These are phyloP conservation scores for Caradrina kadenii DNA, from an alignment of 2,888 invertebrate genomes.

Conservation along the genomic window DNA sequence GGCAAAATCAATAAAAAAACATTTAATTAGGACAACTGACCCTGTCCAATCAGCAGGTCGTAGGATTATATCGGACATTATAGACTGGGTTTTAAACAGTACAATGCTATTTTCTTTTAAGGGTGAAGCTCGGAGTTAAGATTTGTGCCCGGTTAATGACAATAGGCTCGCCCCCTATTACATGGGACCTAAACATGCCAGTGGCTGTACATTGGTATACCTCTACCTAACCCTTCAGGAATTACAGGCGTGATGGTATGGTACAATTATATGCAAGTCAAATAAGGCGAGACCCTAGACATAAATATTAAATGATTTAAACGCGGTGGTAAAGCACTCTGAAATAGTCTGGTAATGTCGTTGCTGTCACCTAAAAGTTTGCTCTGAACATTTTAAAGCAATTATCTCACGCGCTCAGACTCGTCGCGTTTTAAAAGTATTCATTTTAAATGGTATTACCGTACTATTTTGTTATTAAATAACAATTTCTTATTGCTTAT, in stretches of 20 bases:
- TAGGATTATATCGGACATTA: slow-evolving; percentile 7
- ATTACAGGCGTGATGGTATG: too few relatives aligned
- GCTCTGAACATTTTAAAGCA: slow-evolving; percentile 52
- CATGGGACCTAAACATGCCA: too few relatives aligned
- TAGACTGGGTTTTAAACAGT: slow-evolving; percentile 13
- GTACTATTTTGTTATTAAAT: slow-evolving; percentile 30
- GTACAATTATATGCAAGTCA: slow-evolving; percentile 15
- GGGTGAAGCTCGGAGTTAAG: too few relatives aligned
- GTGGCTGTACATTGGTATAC: too few relatives aligned
- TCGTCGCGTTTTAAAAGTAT: slow-evolving; percentile 37
- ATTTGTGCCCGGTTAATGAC: too few relatives aligned
- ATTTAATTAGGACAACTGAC: slow-evolving; percentile 3
- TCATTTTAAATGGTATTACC: slow-evolving; percentile 31
- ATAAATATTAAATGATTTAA: slow-evolving; percentile 52
- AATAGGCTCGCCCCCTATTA: too few relatives aligned
- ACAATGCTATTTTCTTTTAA: slow-evolving; percentile 16
- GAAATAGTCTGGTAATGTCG: slow-evolving; percentile 39
- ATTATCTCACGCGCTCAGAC: slow-evolving; percentile 48
- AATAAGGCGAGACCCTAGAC: slow-evolving; percentile 35
- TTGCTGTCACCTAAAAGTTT: slow-evolving; percentile 48
- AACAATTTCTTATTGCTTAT: slow-evolving; percentile 11
- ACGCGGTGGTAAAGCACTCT: slow-evolving; percentile 45
- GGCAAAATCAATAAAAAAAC: background rate
- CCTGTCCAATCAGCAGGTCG: background rate
- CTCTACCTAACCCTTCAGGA: too few relatives aligned